Percentiles rank a stretch among this genome's conserved stretches.
Evolutionary conservation across 2,797 vertebrate species (phyloP).

Genomic region (Pseudochaenichthys georgianus): DNA sequence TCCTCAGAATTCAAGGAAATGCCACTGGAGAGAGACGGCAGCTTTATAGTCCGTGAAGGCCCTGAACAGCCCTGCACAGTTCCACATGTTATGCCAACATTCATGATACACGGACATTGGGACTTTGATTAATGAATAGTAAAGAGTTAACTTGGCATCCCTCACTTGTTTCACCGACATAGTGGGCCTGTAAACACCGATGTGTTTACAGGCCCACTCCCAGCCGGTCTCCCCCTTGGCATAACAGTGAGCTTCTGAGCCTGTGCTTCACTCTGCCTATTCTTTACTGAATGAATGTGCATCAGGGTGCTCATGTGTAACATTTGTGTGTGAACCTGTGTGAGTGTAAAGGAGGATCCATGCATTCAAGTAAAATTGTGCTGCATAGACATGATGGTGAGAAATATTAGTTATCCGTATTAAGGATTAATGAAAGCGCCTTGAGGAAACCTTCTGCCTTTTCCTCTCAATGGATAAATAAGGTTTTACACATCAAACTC

Average conservation of each 20-base stretch:
- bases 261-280: conserved; percentile 51
- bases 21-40: conserved; percentile 67
- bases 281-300: conserved; percentile 60
- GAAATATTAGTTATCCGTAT: conserved; percentile 6
- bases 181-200: background rate
- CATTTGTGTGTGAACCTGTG: conserved; percentile 30
- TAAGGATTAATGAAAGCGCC: background rate
- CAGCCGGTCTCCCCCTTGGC: conserved; percentile 46
- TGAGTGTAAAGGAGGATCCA: conserved; percentile 26
- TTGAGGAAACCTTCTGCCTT: conserved; percentile 1
- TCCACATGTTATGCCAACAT: conserved; percentile 47
- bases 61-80: conserved; percentile 41
- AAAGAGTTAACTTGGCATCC: conserved; percentile 68
- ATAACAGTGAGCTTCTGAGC: conserved; percentile 63
- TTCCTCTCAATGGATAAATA: conserved; percentile 32
- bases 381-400: background rate
- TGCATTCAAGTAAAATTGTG: conserved; percentile 27
- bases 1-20: conserved; percentile 81
- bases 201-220: conserved; percentile 62
- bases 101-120: conserved; percentile 23
- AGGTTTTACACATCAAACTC: conserved; percentile 46
- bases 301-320: conserved; percentile 61
- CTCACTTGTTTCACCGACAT: conserved; percentile 49
- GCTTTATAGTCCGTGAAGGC: conserved; percentile 65
- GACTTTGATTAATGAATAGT: conserved; percentile 63